These are phyloP conservation scores for Eubasilissa regina DNA, from an alignment of 1,140 invertebrate species.

Conservation along the genomic window DNA sequence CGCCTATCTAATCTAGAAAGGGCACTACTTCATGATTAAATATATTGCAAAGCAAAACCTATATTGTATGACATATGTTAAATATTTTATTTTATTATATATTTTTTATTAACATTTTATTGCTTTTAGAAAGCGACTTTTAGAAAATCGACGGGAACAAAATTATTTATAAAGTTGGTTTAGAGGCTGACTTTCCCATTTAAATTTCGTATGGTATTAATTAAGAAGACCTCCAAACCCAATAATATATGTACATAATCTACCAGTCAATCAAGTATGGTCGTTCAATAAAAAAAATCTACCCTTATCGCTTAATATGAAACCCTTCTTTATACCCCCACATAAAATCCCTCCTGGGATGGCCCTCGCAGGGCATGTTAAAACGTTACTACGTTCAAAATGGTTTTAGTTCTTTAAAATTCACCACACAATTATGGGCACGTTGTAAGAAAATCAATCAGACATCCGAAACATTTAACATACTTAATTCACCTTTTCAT, in stretches of 20 bases:
- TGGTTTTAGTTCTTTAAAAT: not conserved
- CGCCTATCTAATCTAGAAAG: too few relatives aligned
- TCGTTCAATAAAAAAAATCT: constrained; percentile 4
- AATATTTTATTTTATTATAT: too few relatives aligned
- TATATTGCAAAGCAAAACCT: too few relatives aligned
- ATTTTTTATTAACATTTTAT: too few relatives aligned
- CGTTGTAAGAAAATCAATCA: not conserved
- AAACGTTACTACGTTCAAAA: too few relatives aligned
- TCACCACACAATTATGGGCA: constrained; percentile 12
- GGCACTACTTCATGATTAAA: too few relatives aligned
- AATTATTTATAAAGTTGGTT: too few relatives aligned
- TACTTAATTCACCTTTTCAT: constrained; percentile 14
- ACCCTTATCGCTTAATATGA: constrained; percentile 17
- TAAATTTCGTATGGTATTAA: not conserved
- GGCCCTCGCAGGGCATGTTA: not conserved
- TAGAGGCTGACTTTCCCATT: too few relatives aligned
- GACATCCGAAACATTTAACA: not conserved
- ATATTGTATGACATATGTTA: too few relatives aligned
- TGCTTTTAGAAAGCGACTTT: too few relatives aligned
- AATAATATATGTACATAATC: constrained; percentile 37
- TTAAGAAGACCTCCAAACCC: not conserved
- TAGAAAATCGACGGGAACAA: too few relatives aligned
- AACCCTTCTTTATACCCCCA: constrained; percentile 33
- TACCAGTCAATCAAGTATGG: constrained; percentile 34
- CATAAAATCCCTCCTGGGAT: constrained; percentile 38